These are phyloP conservation scores for Lumbricus terrestris DNA, from an alignment of 2,888 invertebrate species.

Conservation along the genomic window DNA sequence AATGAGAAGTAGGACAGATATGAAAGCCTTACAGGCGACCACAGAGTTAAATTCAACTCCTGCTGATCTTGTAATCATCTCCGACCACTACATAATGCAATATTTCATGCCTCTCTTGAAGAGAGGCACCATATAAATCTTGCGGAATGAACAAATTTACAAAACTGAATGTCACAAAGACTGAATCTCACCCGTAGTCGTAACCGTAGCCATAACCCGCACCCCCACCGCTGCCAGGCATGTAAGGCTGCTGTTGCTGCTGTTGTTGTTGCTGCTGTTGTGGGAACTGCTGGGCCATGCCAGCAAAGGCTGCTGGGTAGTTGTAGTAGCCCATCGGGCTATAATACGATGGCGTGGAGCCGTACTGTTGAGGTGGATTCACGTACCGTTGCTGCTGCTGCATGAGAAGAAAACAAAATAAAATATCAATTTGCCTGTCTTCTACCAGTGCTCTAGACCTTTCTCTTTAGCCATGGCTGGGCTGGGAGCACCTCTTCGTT, in stretches of 20 bases:
- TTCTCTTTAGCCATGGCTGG: too few relatives aligned
- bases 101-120: too few relatives aligned
- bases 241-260: not conserved
- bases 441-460: too few relatives aligned
- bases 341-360: not conserved
- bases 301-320: not conserved
- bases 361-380: not conserved
- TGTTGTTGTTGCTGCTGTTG: not conserved
- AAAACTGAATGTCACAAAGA: not conserved
- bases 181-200: not conserved
- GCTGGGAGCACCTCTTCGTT: too few relatives aligned
- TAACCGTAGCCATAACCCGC: not conserved
- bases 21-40: too few relatives aligned
- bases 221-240: not conserved
- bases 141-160: too few relatives aligned
- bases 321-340: not conserved
- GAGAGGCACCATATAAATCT: too few relatives aligned
- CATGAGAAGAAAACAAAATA: not conserved
- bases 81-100: too few relatives aligned
- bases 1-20: too few relatives aligned
- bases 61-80: too few relatives aligned
- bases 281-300: not conserved
- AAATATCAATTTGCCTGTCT: too few relatives aligned
- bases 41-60: too few relatives aligned
- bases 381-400: not conserved